Conservation (phyloP, 2,797 vertebrate genomes). For the Cynopterus sphinx region DNA sequence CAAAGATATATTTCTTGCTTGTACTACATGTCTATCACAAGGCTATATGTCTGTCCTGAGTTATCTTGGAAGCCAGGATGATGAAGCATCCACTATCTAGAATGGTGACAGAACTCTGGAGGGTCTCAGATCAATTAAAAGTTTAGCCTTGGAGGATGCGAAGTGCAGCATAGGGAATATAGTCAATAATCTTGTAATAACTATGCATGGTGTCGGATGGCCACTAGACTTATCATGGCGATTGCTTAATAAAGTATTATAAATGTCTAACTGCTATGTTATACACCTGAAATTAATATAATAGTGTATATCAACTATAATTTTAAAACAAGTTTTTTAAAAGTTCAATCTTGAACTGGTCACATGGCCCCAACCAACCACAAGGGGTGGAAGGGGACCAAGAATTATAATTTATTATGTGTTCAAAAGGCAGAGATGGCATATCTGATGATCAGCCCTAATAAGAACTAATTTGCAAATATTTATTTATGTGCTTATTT, state of each 20-base stretch:
- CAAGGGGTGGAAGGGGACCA: neutral
- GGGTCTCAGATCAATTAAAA: neutral
- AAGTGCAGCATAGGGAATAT: neutral
- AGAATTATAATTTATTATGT: neutral
- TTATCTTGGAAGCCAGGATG: neutral
- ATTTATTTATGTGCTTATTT: too few relatives aligned
- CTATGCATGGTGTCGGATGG: neutral
- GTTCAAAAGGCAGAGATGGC: neutral
- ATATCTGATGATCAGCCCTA: neutral
- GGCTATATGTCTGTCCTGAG: neutral
- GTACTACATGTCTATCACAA: neutral
- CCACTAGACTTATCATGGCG: neutral
- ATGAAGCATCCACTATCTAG: neutral
- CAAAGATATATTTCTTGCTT: neutral
- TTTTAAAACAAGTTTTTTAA: neutral
- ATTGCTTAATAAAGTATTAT: neutral
- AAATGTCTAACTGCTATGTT: neutral
- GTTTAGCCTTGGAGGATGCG: neutral
- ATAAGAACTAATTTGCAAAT: neutral
- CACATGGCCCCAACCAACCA: neutral
- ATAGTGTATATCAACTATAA: neutral
- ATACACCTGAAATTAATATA: neutral
- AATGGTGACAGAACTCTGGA: neutral
- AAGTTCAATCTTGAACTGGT: neutral
- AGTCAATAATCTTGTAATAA: neutral